Percentiles rank a stretch among this genome's conserved stretches.
phyloP scores from a whole-genome alignment of 2,888 invertebrate species.

The Melanargia galathea region DNA sequence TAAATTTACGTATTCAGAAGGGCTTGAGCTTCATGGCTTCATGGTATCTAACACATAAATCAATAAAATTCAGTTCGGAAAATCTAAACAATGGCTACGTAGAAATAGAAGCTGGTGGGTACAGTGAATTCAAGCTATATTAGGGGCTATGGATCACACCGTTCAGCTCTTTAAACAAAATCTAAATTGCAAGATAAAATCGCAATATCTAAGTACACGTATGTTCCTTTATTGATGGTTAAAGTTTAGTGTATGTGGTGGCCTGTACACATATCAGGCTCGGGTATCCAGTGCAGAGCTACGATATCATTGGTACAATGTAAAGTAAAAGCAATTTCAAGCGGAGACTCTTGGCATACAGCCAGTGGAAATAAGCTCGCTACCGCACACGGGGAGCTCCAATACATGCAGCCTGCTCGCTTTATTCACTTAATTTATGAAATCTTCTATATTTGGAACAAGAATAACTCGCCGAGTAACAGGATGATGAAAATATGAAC shows the following conservation, averaged over 20 bases:
- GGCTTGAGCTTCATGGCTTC: too few species aligned
- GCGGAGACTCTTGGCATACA: slow-evolving; percentile 67
- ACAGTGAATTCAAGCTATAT: too few species aligned
- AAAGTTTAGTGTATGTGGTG: slow-evolving; percentile 45
- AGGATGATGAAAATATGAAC: slow-evolving; percentile 30
- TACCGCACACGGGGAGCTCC: slow-evolving; percentile 67
- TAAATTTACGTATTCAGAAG: too few species aligned
- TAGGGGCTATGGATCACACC: too few species aligned
- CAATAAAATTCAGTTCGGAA: too few species aligned
- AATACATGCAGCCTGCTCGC: slow-evolving; percentile 63
- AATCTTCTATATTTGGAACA: slow-evolving; percentile 40
- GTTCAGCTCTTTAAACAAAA: not conserved
- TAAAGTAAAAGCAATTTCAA: slow-evolving; percentile 76
- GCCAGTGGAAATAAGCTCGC: slow-evolving; percentile 78
- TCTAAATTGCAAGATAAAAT: slow-evolving; percentile 16
- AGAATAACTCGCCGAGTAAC: slow-evolving; percentile 18
- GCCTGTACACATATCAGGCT: slow-evolving; percentile 55
- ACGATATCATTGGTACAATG: slow-evolving; percentile 71
- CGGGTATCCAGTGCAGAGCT: slow-evolving; percentile 59
- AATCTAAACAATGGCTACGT: too few species aligned
- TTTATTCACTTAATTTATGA: slow-evolving; percentile 57
- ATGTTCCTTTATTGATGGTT: slow-evolving; percentile 35
- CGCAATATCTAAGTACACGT: slow-evolving; percentile 26
- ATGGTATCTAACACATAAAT: too few species aligned
- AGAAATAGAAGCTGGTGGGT: too few species aligned